Evolutionary conservation across 2,888 invertebrate genomes (phyloP), one percentile per base, ranked within the genome.

Genomic region (Steinernema carpocapsae): DNA sequence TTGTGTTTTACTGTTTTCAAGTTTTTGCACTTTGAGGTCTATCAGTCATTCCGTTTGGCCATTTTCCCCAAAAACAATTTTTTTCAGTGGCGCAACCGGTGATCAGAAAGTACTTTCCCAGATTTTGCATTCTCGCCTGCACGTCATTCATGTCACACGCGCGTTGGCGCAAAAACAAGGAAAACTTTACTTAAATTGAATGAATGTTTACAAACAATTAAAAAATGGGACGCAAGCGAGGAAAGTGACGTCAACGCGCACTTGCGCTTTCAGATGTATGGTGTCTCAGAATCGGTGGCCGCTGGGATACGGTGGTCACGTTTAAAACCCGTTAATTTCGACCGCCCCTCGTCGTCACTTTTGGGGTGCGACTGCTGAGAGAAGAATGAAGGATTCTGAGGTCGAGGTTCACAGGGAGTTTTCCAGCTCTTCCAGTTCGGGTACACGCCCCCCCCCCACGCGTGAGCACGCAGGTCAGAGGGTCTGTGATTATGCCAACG

Each of bases 401-500:
- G 10, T 37, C 4, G 37, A 37, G 37, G 10, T 37, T 37, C 37
- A 3, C 4, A 37, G n/a, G n/a, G n/a, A n/a, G n/a, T n/a, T n/a
- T n/a, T n/a, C n/a, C n/a, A n/a, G n/a, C n/a, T n/a, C n/a, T n/a
- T n/a, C n/a, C n/a, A 37, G 37, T 10, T 37, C 37, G 37, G 10
- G 37, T 37, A 10, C 37, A 37, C 10, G 37, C 37, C 4, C 37
- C 37, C 10, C 37, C 37, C 37, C 37, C 37, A 10, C 37, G 10
- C 37, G 37, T 37, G 37, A 6, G 37, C 37, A 32, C 26, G 37
- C 64, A 37, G 26, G 64, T 26, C 24, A 6, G 32, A 2, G 64
- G 29, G 64, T 64, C 64, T 64, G 64, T 64, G 64, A 64, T 64
- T 64, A 64, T 64, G 29, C 29, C 64, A 29, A 64, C 64, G 64